phyloP scores from a whole-genome alignment of 2,113 vertebrate species.

The Corythornis cristatus region DNA sequence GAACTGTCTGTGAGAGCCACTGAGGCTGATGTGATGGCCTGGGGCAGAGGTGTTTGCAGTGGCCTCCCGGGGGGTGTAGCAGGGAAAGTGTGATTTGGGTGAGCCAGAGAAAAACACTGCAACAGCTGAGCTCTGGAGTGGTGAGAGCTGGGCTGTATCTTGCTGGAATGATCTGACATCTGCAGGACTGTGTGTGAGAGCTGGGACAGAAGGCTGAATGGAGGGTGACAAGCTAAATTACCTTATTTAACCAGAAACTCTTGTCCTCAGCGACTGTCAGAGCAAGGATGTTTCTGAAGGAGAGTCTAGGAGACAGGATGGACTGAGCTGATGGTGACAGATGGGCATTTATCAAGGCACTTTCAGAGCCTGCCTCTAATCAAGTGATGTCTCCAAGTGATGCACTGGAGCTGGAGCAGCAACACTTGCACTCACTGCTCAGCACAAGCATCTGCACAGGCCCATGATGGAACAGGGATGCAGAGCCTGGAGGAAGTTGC shows the following conservation, averaged over 20 bases:
- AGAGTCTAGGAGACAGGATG: background rate
- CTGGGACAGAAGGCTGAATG: background rate
- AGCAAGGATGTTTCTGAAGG: background rate
- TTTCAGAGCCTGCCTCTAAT: background rate
- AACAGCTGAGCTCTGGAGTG: background rate
- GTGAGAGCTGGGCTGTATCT: background rate
- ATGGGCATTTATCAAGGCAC: accelerated
- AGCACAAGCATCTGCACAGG: background rate
- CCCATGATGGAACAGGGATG: accelerated
- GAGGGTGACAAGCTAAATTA: background rate
- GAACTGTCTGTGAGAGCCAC: background rate
- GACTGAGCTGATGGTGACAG: background rate
- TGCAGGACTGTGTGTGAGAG: background rate
- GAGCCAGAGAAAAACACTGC: background rate
- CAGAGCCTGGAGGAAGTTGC: background rate
- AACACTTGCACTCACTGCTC: accelerated
- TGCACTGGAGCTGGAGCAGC: background rate
- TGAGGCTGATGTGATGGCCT: accelerated
- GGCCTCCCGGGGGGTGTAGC: background rate
- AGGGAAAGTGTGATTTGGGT: background rate
- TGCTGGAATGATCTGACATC: background rate
- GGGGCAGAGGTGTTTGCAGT: background rate
- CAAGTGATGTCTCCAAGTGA: accelerated
- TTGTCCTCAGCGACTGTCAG: background rate
- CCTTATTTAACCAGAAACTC: background rate